A percentile compares a stretch with the other conserved stretches of the same genome.
Conservation (phyloP, 2,113 vertebrate species). For the Tetraodon nigroviridis region DNA sequence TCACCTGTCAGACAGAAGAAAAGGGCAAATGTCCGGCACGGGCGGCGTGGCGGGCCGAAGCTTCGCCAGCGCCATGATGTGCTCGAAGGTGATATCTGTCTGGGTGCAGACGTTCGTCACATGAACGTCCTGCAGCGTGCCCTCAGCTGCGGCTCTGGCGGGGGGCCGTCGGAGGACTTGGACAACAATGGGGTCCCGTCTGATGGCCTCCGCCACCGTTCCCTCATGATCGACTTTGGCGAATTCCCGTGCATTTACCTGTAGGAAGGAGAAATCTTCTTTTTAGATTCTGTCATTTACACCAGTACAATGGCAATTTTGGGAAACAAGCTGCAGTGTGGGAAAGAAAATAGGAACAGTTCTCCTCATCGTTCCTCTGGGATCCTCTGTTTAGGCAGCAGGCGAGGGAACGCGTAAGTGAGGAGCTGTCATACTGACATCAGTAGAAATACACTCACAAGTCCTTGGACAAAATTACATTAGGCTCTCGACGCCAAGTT, state of each 20-base stretch:
- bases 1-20: slow-evolving; percentile 94
- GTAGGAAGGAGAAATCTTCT: slow-evolving; percentile 1
- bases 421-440: slow-evolving; percentile 16
- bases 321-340: slow-evolving; percentile 20
- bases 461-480: slow-evolving; percentile 42
- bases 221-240: slow-evolving; percentile 87
- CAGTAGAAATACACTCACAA: slow-evolving; percentile 14
- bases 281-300: slow-evolving; percentile 1
- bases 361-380: neutral
- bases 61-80: slow-evolving; percentile 92
- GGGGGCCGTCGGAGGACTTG: slow-evolving; percentile 85
- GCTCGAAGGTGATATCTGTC: slow-evolving; percentile 95
- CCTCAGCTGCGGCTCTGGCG: slow-evolving; percentile 31
- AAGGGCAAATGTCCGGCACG: slow-evolving; percentile 92
- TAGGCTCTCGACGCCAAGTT: slow-evolving; percentile 19
- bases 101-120: slow-evolving; percentile 88
- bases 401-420: no score
- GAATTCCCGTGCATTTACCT: slow-evolving; percentile 93
- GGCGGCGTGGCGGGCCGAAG: slow-evolving; percentile 86
- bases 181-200: slow-evolving; percentile 90
- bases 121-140: slow-evolving; percentile 69
- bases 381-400: neutral
- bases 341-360: neutral
- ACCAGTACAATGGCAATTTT: slow-evolving; percentile 18
- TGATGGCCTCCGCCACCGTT: slow-evolving; percentile 86